Evolutionary conservation across 2,888 invertebrate genomes (phyloP), one percentile per base, ranked within the genome.

Genomic region (Drosophila atripex): DNA sequence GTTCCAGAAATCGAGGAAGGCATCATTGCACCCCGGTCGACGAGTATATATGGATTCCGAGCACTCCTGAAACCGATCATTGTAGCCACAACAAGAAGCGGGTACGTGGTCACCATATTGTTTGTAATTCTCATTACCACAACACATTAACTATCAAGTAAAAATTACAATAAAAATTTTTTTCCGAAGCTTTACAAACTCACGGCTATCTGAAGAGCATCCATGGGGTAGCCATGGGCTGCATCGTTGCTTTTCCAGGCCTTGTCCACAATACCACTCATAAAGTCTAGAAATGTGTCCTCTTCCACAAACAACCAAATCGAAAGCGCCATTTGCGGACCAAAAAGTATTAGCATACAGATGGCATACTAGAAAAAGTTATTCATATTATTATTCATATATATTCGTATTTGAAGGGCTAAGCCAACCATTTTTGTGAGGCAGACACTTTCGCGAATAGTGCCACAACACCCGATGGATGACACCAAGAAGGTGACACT

Each of bases 381-480:
- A 1, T 1, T 2, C 7, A 7, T 14, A n/a, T n/a, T n/a, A n/a
- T 38, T 14, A n/a, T 4, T 1, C 1, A 12, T 14, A 7, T 4
- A 11, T 32, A 0, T 14, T 3, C 16, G n/a, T 12, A 39, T 41
- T 35, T 35, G 6, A 35, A 35, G 6, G 14, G 7, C n/a, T 35
- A 12, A 7, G 6, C 94, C 93, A 92, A 97, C 96, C 84, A 95
- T 95, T 89, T 95, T 93, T 55, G 95, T 94, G 94, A 97, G 96
- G 92, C 96, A 96, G 90, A 96, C 94, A 90, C 95, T 97, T 91
- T 97, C 97, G 72, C 95, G 94, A 73, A 96, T 94, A 5, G 97
- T 97, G 53, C 97, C 97, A 88, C 97, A 97, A 92, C 97, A 97
- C 66, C 97, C 97, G 88, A 97, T 95, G 93, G 97, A 97, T 1